Percentiles rank a stretch among this genome's conserved stretches.
Evolutionary conservation across 2,888 invertebrate genomes (phyloP).

Genomic region (Ptychoptera albimana): DNA sequence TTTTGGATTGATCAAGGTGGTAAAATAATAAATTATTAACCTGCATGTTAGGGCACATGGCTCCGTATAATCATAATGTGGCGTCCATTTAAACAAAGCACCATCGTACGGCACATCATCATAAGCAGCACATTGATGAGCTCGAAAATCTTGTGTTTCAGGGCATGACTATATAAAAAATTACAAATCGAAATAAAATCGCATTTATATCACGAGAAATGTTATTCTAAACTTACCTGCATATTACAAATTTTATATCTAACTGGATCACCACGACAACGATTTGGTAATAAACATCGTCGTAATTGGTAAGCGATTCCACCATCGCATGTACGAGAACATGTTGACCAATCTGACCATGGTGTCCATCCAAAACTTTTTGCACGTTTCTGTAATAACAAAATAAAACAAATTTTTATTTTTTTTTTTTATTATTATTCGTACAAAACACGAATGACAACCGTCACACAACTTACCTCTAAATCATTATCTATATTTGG

Average conservation of each 20-base stretch:
- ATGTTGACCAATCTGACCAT: slow-evolving; percentile 86
- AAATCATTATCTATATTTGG: too few species aligned
- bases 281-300: slow-evolving; percentile 57
- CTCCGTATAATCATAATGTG: slow-evolving; percentile 65
- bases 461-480: too few species aligned
- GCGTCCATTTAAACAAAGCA: slow-evolving; percentile 63
- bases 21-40: slow-evolving; percentile 26
- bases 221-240: slow-evolving; percentile 46
- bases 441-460: too few species aligned
- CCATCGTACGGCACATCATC: slow-evolving; percentile 72
- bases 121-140: slow-evolving; percentile 75
- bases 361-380: slow-evolving; percentile 51
- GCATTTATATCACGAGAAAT: not conserved
- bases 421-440: too few species aligned
- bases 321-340: slow-evolving; percentile 83
- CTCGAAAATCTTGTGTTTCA: slow-evolving; percentile 63
- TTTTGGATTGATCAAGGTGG: too few species aligned
- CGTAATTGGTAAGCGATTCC: slow-evolving; percentile 78
- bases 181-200: slow-evolving; percentile 3
- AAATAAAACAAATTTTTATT: too few species aligned
- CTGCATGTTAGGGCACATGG: slow-evolving; percentile 78
- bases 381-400: too few species aligned
- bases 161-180: slow-evolving; percentile 46
- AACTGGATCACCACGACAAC: slow-evolving; percentile 68
- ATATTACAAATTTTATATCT: slow-evolving; percentile 85